A percentile compares a stretch with the other conserved stretches of the same genome.
Evolutionary conservation across 2,888 invertebrate species (phyloP).

Genomic region (Drosophila quinaria): DNA sequence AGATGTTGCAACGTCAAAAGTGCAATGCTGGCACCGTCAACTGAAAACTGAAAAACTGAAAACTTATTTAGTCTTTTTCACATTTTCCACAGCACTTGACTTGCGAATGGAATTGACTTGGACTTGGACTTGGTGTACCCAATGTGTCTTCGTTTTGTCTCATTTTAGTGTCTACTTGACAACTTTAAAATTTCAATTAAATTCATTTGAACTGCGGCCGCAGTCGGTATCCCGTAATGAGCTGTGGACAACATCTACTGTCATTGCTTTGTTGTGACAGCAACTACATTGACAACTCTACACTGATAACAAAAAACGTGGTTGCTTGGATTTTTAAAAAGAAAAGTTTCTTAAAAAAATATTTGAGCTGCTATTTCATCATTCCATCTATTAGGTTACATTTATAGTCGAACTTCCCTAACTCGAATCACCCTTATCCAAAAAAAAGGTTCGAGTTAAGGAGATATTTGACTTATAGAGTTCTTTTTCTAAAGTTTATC

Average conservation of each 20-base stretch:
- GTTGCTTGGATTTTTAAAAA: too few relatives aligned
- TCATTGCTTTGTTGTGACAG: slow-evolving; percentile 35
- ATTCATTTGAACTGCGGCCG: slow-evolving; percentile 81
- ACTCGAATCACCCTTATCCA: too few relatives aligned
- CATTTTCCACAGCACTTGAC: slow-evolving; percentile 73
- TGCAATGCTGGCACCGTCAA: slow-evolving; percentile 59
- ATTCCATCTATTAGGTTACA: too few relatives aligned
- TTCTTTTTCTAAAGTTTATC: too few relatives aligned
- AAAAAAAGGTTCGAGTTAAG: too few relatives aligned
- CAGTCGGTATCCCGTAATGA: slow-evolving; percentile 65
- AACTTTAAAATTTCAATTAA: slow-evolving; percentile 83
- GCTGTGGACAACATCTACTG: slow-evolving; percentile 52
- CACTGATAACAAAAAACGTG: too few relatives aligned
- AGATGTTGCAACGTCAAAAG: slow-evolving; percentile 79
- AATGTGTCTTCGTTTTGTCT: slow-evolving; percentile 69
- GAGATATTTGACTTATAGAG: too few relatives aligned
- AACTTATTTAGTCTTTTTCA: slow-evolving; percentile 72
- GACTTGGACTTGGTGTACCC: slow-evolving; percentile 2
- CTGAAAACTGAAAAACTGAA: slow-evolving; percentile 31
- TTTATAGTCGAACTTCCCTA: too few relatives aligned
- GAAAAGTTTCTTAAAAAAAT: too few relatives aligned
- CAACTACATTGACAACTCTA: slow-evolving; percentile 36
- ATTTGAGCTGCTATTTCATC: too few relatives aligned
- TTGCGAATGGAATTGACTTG: slow-evolving; percentile 21
- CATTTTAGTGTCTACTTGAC: slow-evolving; percentile 68